Evolutionary conservation across 2,113 vertebrate genomes (phyloP).

Genomic region (Sceloporus tristichus): DNA sequence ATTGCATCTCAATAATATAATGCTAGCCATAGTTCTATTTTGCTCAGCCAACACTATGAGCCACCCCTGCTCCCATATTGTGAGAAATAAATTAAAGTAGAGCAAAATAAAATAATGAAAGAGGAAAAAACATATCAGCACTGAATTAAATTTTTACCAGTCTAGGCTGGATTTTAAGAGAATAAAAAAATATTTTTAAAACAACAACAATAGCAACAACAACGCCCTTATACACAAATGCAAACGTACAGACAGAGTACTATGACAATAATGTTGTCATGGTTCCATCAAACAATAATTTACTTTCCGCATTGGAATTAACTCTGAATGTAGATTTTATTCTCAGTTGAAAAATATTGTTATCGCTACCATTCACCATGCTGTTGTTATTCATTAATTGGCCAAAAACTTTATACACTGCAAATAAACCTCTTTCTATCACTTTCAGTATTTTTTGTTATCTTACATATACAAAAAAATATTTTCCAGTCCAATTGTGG

Average conservation of each 20-base stretch:
- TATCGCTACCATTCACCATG: neutral
- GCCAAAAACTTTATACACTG: neutral
- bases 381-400: slow-evolving; percentile 6
- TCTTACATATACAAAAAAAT: neutral
- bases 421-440: neutral
- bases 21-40: too few species aligned
- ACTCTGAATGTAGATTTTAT: slow-evolving; percentile 6
- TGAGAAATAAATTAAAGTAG: too few species aligned
- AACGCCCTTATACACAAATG: neutral
- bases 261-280: neutral
- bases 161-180: neutral
- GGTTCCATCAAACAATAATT: neutral
- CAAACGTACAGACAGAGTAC: neutral
- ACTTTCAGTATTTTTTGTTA: neutral
- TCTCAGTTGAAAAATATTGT: neutral
- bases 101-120: neutral
- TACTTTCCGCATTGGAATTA: neutral
- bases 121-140: too few species aligned
- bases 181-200: neutral
- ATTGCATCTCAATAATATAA: too few species aligned
- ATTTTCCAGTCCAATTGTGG: neutral
- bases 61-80: too few species aligned
- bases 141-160: neutral
- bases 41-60: too few species aligned
- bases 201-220: neutral